Percentiles rank a stretch among this genome's conserved stretches.
phyloP scores from a whole-genome alignment of 2,113 vertebrate genomes.

The Clinocottus analis region DNA sequence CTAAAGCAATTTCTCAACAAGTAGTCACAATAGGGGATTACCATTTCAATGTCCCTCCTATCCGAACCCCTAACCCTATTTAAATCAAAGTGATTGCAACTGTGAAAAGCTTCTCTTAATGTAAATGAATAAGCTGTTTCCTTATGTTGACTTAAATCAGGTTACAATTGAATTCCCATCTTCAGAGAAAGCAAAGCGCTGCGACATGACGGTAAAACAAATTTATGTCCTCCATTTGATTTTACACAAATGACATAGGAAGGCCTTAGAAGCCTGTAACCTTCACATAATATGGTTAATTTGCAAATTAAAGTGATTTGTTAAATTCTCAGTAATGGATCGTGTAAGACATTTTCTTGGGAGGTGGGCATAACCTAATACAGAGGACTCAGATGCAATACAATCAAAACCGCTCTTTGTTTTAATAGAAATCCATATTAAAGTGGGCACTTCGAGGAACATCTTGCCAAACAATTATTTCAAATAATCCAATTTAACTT shows the following conservation, averaged over 20 bases:
- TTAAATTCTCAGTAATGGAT: slow-evolving; percentile 40
- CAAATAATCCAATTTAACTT: background rate
- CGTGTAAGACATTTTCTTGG: slow-evolving; percentile 16
- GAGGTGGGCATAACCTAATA: slow-evolving; percentile 9
- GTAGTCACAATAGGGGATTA: background rate
- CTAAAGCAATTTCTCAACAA: background rate
- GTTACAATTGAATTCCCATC: slow-evolving; percentile 66
- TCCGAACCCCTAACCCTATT: background rate
- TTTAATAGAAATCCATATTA: slow-evolving; percentile 4
- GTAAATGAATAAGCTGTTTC: slow-evolving; percentile 24
- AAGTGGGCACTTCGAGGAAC: background rate
- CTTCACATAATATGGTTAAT: slow-evolving; percentile 50
- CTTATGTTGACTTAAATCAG: slow-evolving; percentile 51
- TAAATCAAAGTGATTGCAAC: background rate
- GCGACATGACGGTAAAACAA: slow-evolving; percentile 42
- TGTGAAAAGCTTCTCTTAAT: slow-evolving; percentile 4
- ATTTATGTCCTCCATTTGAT: slow-evolving; percentile 63
- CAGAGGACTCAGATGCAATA: slow-evolving; percentile 1
- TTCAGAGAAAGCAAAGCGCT: slow-evolving; percentile 34
- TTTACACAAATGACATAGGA: slow-evolving; percentile 42
- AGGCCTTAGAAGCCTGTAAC: slow-evolving; percentile 34
- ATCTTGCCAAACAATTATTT: background rate
- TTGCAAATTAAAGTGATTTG: slow-evolving; percentile 45
- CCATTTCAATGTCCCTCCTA: background rate
- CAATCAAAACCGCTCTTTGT: background rate